These are phyloP conservation scores for Pocillopora verrucosa DNA, from an alignment of 64 coral and sea anemone genomes.

Conservation along the genomic window DNA sequence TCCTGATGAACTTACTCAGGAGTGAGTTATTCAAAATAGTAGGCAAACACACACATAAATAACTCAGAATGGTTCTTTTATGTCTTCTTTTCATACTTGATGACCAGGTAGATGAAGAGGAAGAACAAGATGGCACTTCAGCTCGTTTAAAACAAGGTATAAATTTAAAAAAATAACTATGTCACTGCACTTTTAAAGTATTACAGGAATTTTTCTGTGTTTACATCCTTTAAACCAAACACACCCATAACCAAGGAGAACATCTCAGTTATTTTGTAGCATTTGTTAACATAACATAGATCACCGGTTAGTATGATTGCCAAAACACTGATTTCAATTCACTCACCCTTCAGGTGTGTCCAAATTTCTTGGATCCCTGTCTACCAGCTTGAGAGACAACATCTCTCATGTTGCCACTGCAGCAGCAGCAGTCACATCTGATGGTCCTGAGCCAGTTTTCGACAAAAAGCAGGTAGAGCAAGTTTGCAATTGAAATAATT, in stretches of 20 bases:
- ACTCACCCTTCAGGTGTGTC: conserved; percentile 59
- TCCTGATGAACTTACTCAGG: background rate
- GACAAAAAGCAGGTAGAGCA: conserved; percentile 77
- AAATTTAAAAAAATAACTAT: background rate
- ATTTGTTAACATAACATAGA: background rate
- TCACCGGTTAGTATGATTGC: background rate
- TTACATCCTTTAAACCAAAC: no score
- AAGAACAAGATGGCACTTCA: conserved; percentile 70
- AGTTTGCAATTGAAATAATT: background rate
- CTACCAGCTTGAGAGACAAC: conserved; percentile 71
- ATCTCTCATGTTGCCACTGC: conserved; percentile 69
- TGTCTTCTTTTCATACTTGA: background rate
- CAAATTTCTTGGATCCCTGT: conserved; percentile 76
- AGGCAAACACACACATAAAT: no score
- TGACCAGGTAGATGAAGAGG: conserved; percentile 83
- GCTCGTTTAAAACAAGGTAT: conserved; percentile 82
- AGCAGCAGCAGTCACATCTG: conserved; percentile 32
- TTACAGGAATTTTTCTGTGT: no score
- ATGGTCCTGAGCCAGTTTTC: conserved; percentile 74
- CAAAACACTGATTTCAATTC: background rate
- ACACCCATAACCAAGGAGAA: no score
- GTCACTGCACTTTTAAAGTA: background rate
- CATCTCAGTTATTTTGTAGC: no score
- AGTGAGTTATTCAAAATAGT: background rate
- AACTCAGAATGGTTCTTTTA: background rate